Base-by-base conservation (phyloP, 2,113 vertebrate species). In the Gavia stellata region DNA sequence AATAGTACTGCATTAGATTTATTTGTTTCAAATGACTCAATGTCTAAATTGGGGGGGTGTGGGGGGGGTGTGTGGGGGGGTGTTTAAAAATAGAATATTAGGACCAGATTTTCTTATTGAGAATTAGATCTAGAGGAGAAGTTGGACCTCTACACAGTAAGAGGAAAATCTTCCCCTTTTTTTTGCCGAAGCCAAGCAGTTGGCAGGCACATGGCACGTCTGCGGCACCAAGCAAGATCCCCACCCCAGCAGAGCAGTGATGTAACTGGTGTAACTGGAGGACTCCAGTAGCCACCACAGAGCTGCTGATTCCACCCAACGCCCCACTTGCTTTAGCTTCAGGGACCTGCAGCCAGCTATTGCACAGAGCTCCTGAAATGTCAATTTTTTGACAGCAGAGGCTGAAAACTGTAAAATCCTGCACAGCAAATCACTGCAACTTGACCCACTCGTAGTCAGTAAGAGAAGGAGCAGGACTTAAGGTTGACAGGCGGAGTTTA, bases 1-100 rank as follows among this genome's bases (percentile, higher is more conserved):
- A 62, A 29, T 14, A 56, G 10, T 29, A 36, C 13, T 34, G 29
- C 28, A 17, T 25, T 13, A 4, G 7, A 24, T 36, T 71, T 45
- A 9, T n/a, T 75, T 38, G 34, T 40, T 62, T 75, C 28, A 56
- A 55, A 70, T 33, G 5, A 42, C 9, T 25, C 47, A 6, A 4
- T 14, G 3, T 28, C 45, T 81, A 44, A 52, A 68, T 13, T 0
- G 0, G 7, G 21, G 8, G 3, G 7, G 52, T n/a, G n/a, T n/a
- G n/a, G 16, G 16, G 26, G 50, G 50, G 28, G 9, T 16, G 49
- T 13, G 9, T 17, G 9, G 4, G 11, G 0, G 8, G 15, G 10
- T 3, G 9, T 26, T 68, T 12, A 8, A 50, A 66, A 52, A 38
- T 9, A 23, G 17, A 81, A 25, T 59, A 29, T 17, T 44, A 2